phyloP scores from a whole-genome alignment of 2,113 vertebrate species.

The Willisornis vidua region DNA sequence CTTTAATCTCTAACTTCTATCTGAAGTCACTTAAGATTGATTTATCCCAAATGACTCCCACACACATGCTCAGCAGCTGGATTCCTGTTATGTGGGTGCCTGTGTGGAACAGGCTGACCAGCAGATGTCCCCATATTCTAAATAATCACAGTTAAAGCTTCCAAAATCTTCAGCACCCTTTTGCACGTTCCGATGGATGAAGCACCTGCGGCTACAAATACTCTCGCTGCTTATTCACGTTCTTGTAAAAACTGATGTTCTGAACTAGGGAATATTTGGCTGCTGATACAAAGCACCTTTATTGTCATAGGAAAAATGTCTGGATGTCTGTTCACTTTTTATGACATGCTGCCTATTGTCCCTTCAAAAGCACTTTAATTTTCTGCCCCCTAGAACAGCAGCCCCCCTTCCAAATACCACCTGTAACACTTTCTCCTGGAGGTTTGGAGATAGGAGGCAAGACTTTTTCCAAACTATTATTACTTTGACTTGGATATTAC shows the following conservation, averaged over 20 bases:
- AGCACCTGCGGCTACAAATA: not conserved
- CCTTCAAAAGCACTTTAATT: not conserved
- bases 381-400: not conserved
- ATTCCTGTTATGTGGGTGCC: not conserved
- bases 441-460: not conserved
- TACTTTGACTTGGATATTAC: not conserved
- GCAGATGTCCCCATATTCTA: slow-evolving; percentile 43
- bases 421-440: not conserved
- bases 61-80: fast-evolving
- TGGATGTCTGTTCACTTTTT: not conserved
- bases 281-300: not conserved
- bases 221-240: not conserved
- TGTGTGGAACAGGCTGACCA: not conserved
- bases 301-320: not conserved
- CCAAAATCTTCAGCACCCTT: not conserved
- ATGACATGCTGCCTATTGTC: not conserved
- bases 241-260: not conserved
- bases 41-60: not conserved
- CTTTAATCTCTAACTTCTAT: not conserved
- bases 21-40: not conserved
- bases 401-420: not conserved
- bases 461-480: not conserved
- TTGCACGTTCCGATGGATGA: not conserved
- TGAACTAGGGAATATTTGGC: not conserved
- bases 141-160: not conserved